phyloP scores from a whole-genome alignment of 2,888 invertebrate species.

The Heliconius cydno region DNA sequence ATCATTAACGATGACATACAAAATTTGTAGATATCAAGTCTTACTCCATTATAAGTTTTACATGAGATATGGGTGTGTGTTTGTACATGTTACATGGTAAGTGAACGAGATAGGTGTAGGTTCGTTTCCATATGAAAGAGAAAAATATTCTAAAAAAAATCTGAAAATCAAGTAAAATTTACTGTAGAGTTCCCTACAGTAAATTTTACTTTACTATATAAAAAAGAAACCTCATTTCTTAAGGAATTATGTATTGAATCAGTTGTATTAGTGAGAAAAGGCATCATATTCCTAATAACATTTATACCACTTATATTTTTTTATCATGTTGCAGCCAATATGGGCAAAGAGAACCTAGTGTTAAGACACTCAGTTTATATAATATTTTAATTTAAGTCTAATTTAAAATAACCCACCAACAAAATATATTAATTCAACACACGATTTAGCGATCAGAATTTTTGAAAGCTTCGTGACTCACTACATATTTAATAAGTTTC shows the following conservation, averaged over 20 bases:
- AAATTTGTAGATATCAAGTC: slow-evolving; percentile 52
- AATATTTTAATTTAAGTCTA: not conserved
- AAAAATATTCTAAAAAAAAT: too few relatives aligned
- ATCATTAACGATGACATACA: slow-evolving; percentile 63
- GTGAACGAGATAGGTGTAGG: not conserved
- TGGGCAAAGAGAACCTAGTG: not conserved
- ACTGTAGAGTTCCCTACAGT: too few relatives aligned
- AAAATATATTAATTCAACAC: not conserved
- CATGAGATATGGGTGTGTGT: slow-evolving; percentile 56
- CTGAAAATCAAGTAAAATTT: too few relatives aligned
- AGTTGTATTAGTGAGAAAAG: too few relatives aligned
- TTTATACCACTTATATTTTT: not conserved
- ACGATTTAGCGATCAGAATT: not conserved
- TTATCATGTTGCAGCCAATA: not conserved
- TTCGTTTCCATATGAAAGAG: not conserved
- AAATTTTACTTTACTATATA: too few relatives aligned
- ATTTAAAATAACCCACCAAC: not conserved
- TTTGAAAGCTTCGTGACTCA: not conserved
- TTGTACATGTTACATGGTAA: slow-evolving; percentile 39
- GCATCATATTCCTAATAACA: not conserved
- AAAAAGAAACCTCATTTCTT: too few relatives aligned
- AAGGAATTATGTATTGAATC: too few relatives aligned
- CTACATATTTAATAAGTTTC: not conserved
- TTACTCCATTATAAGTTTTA: slow-evolving; percentile 58
- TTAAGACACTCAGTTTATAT: not conserved